These are phyloP conservation scores for Agrenia bidenticulata DNA, from an alignment of 2,888 invertebrate species.

Conservation along the genomic window DNA sequence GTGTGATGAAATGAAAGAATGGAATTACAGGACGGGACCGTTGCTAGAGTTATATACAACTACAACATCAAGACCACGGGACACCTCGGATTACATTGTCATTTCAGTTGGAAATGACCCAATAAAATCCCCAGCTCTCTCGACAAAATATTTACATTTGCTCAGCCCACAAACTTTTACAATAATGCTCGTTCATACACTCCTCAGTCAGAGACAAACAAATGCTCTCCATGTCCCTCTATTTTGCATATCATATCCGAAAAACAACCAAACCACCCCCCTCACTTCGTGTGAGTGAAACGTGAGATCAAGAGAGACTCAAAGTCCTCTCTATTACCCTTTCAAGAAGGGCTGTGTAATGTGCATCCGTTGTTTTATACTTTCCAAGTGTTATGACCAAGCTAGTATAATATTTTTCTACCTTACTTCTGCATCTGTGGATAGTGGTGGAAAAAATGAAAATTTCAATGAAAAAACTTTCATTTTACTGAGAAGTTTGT, in stretches of 20 bases:
- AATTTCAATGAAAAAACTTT: too few relatives aligned
- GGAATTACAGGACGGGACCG: not conserved
- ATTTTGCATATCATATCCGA: conserved; percentile 5
- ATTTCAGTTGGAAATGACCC: conserved; percentile 37
- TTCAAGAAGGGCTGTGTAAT: too few relatives aligned
- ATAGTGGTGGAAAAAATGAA: too few relatives aligned
- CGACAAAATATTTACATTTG: conserved; percentile 28
- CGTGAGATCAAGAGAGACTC: too few relatives aligned
- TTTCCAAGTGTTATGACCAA: too few relatives aligned
- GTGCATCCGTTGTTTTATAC: too few relatives aligned
- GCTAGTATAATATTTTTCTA: too few relatives aligned
- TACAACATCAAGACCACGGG: conserved; percentile 28
- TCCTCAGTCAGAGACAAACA: conserved; percentile 11
- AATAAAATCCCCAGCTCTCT: conserved; percentile 35
- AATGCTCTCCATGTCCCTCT: not conserved
- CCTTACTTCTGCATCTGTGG: too few relatives aligned
- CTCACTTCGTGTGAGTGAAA: conserved; percentile 5
- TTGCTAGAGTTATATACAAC: not conserved
- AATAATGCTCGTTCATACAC: conserved; percentile 17
- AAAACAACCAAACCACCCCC: not conserved
- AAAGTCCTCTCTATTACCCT: conserved; percentile 1
- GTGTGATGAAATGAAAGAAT: conserved; percentile 21
- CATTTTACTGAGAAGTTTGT: too few relatives aligned
- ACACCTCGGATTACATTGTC: conserved; percentile 41
- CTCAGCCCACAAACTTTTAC: conserved; percentile 23